Percentiles rank a stretch among this genome's conserved stretches.
Evolutionary conservation across 2,113 vertebrate species (phyloP).

Genomic region (Riparia riparia): DNA sequence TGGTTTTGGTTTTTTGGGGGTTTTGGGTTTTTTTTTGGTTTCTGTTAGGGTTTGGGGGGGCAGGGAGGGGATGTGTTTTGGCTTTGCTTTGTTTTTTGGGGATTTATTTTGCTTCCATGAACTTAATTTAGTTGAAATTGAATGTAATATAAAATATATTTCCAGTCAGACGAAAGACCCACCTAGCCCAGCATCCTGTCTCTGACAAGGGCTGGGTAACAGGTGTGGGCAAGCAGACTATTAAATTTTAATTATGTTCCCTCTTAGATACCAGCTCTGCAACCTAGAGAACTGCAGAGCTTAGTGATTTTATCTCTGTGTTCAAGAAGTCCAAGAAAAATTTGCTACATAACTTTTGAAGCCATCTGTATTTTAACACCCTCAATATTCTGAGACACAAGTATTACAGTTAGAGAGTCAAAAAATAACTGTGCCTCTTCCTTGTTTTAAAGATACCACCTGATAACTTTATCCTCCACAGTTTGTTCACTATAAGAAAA

Average conservation of each 20-base stretch:
- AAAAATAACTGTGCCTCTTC: neutral
- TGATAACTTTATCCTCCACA: neutral
- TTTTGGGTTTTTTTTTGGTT: neutral
- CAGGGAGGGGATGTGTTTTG: too few species aligned
- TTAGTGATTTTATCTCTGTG: neutral
- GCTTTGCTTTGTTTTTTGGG: neutral
- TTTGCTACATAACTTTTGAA: neutral
- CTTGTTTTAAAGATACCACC: neutral
- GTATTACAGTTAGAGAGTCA: neutral
- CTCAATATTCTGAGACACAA: neutral
- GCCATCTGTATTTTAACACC: neutral
- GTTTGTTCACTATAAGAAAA: neutral
- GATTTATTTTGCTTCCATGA: neutral
- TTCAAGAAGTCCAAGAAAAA: neutral
- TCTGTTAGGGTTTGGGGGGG: rapidly evolving
- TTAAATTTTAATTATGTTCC: neutral
- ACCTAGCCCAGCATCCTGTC: neutral
- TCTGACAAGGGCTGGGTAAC: neutral
- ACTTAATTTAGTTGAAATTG: neutral
- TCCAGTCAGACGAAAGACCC: neutral
- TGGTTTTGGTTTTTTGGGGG: neutral
- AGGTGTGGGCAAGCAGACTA: neutral
- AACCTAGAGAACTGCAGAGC: neutral
- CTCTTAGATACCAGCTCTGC: neutral
- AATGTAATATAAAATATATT: neutral